Percentiles rank a stretch among this genome's conserved stretches.
These are phyloP conservation scores for Tupaia tana DNA, from an alignment of 2,113 vertebrate genomes.

Conservation along the genomic window DNA sequence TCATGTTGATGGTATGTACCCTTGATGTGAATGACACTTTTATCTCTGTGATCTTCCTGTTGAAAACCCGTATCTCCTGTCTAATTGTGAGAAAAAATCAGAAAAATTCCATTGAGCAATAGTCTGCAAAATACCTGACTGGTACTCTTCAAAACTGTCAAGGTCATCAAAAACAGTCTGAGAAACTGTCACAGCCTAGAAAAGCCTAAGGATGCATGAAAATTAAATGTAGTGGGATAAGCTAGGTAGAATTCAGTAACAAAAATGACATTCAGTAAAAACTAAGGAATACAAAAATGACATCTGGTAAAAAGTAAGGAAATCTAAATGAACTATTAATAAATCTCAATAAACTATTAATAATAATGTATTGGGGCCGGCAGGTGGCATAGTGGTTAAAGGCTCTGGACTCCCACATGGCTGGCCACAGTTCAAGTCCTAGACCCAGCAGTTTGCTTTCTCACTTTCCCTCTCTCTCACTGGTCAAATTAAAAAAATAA, in stretches of 20 bases:
- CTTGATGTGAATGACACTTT: not conserved
- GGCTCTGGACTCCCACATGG: no score
- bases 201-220: not conserved
- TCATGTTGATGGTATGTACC: not conserved
- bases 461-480: no score
- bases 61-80: not conserved
- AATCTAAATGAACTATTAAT: conserved; percentile 19
- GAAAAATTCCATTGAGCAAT: not conserved
- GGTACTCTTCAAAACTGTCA: not conserved
- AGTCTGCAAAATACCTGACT: not conserved
- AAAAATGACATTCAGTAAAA: not conserved
- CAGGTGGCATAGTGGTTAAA: no score
- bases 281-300: conserved; percentile 3
- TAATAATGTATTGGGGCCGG: no score
- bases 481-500: no score
- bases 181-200: not conserved
- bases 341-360: no score
- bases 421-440: no score
- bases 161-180: not conserved
- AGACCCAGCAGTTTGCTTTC: no score
- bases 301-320: not conserved
- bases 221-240: not conserved
- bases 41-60: not conserved
- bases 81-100: not conserved
- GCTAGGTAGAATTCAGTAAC: not conserved